Evolutionary conservation across 2,113 vertebrate species (phyloP).

Genomic region (Pungitius pungitius): DNA sequence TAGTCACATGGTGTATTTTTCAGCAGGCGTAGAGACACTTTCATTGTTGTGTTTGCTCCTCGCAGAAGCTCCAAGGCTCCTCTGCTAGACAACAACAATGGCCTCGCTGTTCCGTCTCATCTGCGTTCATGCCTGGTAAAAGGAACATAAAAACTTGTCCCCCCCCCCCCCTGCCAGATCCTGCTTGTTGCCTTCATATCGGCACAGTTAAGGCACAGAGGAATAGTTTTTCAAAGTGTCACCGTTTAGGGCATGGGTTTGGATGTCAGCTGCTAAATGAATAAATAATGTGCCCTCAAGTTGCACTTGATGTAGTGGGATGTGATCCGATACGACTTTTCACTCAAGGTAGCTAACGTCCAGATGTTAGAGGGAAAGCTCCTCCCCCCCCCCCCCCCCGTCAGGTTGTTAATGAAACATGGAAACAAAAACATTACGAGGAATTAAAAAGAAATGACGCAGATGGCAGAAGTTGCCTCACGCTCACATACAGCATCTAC

Average conservation of each 20-base stretch:
- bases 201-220: constrained; percentile 57
- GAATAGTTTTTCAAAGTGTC: constrained; percentile 74
- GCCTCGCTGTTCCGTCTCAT: constrained; percentile 59
- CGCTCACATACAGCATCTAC: constrained; percentile 32
- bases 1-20: constrained; percentile 63
- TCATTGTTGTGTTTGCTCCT: constrained; percentile 57
- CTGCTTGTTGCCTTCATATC: constrained; percentile 52
- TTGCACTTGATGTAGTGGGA: constrained; percentile 71
- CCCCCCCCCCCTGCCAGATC: constrained; percentile 34
- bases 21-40: constrained; percentile 48
- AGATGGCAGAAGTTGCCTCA: constrained; percentile 17
- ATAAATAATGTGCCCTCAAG: constrained; percentile 76
- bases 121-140: constrained; percentile 58
- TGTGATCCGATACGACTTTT: constrained; percentile 72
- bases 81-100: constrained; percentile 60
- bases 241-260: constrained; percentile 73
- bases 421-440: constrained; percentile 29
- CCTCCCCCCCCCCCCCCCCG: constrained; percentile 1
- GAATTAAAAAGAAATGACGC: background rate
- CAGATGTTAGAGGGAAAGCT: constrained; percentile 63
- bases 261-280: constrained; percentile 75
- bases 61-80: constrained; percentile 60
- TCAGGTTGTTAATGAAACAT: constrained; percentile 55
- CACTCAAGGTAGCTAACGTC: constrained; percentile 55
- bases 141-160: constrained; percentile 53